Evolutionary conservation across 2,888 invertebrate genomes (phyloP).

Genomic region (Drosophila prolongata): DNA sequence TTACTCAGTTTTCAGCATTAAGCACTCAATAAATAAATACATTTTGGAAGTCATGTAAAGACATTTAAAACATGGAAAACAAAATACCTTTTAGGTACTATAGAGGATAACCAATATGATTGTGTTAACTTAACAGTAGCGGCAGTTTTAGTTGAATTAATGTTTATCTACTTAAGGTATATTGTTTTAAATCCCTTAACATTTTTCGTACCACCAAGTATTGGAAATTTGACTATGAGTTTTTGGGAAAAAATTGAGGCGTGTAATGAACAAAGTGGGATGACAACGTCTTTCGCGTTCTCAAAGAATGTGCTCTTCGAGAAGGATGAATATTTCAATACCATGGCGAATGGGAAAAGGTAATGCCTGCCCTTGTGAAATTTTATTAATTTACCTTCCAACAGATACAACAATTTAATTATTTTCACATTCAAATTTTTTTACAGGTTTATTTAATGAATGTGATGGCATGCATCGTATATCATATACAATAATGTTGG

Average conservation of each 20-base stretch:
- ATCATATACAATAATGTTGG: constrained; percentile 21
- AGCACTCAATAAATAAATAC: too few relatives aligned
- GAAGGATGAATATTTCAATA: constrained; percentile 5
- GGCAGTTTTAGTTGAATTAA: too few relatives aligned
- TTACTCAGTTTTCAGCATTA: too few relatives aligned
- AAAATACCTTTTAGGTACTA: too few relatives aligned
- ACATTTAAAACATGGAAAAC: too few relatives aligned
- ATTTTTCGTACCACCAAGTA: too few relatives aligned
- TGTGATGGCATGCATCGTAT: constrained; percentile 22
- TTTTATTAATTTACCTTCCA: neutral
- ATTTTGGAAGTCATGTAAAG: too few relatives aligned
- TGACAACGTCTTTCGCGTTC: constrained; percentile 2
- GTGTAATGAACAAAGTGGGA: neutral
- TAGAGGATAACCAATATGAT: too few relatives aligned
- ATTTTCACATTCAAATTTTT: constrained; percentile 24
- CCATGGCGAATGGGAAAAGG: constrained; percentile 28
- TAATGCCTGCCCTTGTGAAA: constrained; percentile 24
- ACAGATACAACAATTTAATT: constrained; percentile 11
- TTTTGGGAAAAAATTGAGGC: neutral
- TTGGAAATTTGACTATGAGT: neutral
- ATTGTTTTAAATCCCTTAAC: too few relatives aligned
- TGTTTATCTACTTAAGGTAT: too few relatives aligned
- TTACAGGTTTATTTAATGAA: constrained; percentile 27
- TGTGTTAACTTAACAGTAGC: too few relatives aligned
- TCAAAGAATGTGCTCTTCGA: constrained; percentile 5